Percentiles rank a stretch among this genome's conserved stretches.
These are phyloP conservation scores for Holcopasites calliopsidis DNA, from an alignment of 1,140 invertebrate species.

Conservation along the genomic window DNA sequence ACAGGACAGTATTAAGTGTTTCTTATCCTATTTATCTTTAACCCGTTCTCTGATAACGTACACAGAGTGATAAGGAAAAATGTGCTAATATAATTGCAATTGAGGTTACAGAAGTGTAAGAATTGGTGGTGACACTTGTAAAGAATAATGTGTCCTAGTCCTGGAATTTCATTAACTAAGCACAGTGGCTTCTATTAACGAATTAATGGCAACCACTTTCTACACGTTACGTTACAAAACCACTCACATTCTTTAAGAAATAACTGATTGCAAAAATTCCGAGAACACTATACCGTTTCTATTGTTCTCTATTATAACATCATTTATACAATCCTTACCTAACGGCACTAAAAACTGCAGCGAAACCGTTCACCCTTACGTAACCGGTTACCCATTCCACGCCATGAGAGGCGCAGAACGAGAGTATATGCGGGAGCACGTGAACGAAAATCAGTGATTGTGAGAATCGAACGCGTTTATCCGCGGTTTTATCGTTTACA, in stretches of 20 bases:
- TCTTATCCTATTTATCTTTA: not conserved
- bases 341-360: conserved; percentile 42
- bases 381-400: not conserved
- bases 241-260: no score
- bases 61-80: conserved; percentile 1
- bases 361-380: not conserved
- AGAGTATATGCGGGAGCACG: not conserved
- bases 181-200: no score
- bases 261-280: not conserved
- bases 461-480: conserved; percentile 31
- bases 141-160: no score
- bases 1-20: not conserved
- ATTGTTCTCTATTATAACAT: not conserved
- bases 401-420: no score
- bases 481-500: conserved; percentile 65
- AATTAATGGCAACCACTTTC: no score
- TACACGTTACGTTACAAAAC: no score
- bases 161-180: no score
- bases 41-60: not conserved
- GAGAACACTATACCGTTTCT: not conserved
- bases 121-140: no score
- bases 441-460: conserved; percentile 39
- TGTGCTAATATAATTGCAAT: not conserved
- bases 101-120: not conserved
- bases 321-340: not conserved